Percentiles rank a stretch among this genome's conserved stretches.
Conservation (phyloP, 2,113 vertebrate genomes). For the Eupsittula cactorum region DNA sequence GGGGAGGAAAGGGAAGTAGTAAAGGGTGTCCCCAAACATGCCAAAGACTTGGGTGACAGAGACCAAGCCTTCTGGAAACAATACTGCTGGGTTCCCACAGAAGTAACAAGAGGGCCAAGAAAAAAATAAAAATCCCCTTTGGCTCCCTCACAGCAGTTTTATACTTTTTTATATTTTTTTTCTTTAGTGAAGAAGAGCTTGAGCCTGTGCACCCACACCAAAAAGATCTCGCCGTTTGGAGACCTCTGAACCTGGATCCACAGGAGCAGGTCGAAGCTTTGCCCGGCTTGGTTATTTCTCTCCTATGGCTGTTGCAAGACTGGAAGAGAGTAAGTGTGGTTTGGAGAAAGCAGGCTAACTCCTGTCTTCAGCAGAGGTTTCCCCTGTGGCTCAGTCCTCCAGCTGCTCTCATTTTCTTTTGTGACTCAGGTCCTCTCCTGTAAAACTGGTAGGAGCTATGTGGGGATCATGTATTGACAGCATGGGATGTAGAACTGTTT, state of each 20-base stretch:
- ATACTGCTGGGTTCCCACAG: slow-evolving; percentile 39
- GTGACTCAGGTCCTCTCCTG: neutral
- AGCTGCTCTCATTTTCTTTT: neutral
- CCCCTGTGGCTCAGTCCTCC: neutral
- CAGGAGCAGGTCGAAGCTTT: neutral
- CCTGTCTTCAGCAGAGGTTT: neutral
- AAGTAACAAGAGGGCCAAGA: slow-evolving; percentile 24
- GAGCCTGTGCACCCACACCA: neutral
- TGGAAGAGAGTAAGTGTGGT: neutral
- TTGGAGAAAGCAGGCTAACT: neutral
- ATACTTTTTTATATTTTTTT: neutral
- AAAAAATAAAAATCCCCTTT: neutral
- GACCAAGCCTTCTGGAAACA: slow-evolving; percentile 55
- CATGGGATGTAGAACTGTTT: neutral
- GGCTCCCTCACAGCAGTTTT: neutral
- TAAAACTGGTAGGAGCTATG: neutral
- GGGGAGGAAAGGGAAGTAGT: slow-evolving; percentile 57
- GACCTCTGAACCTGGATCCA: neutral
- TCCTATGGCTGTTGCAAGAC: neutral
- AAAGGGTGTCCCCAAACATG: slow-evolving; percentile 56
- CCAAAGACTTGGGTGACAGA: slow-evolving; percentile 55
- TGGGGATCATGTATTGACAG: neutral
- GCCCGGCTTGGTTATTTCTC: neutral
- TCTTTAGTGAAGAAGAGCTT: neutral
- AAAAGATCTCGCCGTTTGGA: neutral